Evolutionary conservation across 1,140 invertebrate species (phyloP).

Genomic region (Hormaphis cornu): DNA sequence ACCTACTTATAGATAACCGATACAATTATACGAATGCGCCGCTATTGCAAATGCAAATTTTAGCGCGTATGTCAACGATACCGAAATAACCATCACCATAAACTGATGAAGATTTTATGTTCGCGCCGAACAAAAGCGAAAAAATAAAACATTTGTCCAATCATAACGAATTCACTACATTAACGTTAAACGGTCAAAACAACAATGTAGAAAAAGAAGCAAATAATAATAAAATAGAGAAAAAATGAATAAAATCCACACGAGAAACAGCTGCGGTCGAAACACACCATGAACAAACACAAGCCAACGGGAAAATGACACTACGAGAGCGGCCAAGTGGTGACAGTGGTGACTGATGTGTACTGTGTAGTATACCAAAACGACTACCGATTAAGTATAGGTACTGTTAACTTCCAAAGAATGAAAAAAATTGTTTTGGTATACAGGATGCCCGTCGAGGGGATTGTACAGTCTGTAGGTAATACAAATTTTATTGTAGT

Average conservation of each 20-base stretch:
- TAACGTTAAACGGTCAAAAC: neutral
- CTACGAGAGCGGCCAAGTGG: neutral
- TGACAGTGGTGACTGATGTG: neutral
- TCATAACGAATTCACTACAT: neutral
- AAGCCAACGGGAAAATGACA: conserved; percentile 10
- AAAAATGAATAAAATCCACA: neutral
- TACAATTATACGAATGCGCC: neutral
- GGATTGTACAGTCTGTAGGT: too few relatives aligned
- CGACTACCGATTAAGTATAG: too few relatives aligned
- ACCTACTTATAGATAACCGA: conserved; percentile 1
- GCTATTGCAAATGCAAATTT: neutral
- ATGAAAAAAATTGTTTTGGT: too few relatives aligned
- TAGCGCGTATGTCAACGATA: neutral
- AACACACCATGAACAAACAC: neutral
- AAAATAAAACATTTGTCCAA: neutral
- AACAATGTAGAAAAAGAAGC: neutral
- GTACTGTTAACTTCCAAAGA: too few relatives aligned
- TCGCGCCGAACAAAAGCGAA: neutral
- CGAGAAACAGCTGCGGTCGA: neutral
- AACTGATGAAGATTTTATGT: too few relatives aligned
- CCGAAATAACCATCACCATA: neutral
- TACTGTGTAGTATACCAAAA: too few relatives aligned
- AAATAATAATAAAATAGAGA: neutral
- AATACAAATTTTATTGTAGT: too few relatives aligned
- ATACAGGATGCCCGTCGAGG: too few relatives aligned